Conservation (phyloP, 2,888 invertebrate species). For the Hirtodrosophila cameraria region DNA sequence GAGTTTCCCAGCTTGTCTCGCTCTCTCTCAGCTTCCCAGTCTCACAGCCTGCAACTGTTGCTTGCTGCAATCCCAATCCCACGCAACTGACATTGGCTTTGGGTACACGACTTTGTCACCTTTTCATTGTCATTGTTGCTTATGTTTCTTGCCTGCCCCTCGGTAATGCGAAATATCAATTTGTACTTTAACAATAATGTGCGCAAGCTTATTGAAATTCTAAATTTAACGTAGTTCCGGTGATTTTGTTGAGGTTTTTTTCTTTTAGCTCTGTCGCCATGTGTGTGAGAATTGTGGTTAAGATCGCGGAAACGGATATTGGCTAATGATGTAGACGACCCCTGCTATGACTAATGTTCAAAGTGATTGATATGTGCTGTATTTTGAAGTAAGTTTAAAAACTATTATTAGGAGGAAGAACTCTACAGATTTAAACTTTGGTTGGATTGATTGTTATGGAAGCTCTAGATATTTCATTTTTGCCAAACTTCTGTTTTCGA, state of each 20-base stretch:
- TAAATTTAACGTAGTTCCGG: constrained; percentile 74
- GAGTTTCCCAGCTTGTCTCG: constrained; percentile 1
- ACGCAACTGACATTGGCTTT: constrained; percentile 64
- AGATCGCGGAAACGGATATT: constrained; percentile 66
- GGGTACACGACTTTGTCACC: constrained; percentile 65
- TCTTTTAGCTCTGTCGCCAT: constrained; percentile 1
- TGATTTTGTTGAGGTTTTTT: constrained; percentile 43
- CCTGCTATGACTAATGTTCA: constrained; percentile 43
- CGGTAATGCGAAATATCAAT: constrained; percentile 77
- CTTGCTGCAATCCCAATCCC: too few relatives aligned
- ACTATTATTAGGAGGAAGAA: too few relatives aligned
- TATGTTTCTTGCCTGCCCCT: background rate
- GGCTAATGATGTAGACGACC: constrained; percentile 30
- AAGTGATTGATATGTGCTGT: constrained; percentile 17
- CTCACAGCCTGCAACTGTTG: constrained; percentile 4
- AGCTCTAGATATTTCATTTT: too few relatives aligned
- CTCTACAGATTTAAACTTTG: too few relatives aligned
- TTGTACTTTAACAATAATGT: constrained; percentile 63
- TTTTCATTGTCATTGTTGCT: constrained; percentile 59
- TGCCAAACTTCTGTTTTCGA: too few relatives aligned
- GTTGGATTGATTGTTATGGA: too few relatives aligned
- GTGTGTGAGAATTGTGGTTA: constrained; percentile 58
- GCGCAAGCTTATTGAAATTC: constrained; percentile 65
- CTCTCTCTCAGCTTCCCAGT: constrained; percentile 35
- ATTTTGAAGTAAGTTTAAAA: too few relatives aligned